phyloP scores from a whole-genome alignment of 2,888 invertebrate species.

The Prostheceraeus crozeri region DNA sequence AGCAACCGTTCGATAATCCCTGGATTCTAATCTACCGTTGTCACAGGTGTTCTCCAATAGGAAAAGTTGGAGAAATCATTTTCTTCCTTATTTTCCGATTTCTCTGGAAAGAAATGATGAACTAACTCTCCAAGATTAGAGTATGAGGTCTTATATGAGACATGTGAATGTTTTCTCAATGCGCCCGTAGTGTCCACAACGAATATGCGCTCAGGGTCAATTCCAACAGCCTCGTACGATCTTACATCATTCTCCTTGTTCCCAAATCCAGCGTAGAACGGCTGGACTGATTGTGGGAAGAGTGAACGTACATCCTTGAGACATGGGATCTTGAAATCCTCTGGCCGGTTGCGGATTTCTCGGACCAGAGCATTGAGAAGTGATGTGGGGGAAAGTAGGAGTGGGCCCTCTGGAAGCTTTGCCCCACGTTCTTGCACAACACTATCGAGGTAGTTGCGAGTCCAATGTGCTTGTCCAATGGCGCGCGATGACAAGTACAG shows the following conservation, averaged over 20 bases:
- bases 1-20: no score
- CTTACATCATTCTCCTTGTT: constrained; percentile 95
- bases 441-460: constrained; percentile 85
- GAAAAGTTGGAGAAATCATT: constrained; percentile 16
- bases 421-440: constrained; percentile 80
- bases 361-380: constrained; percentile 88
- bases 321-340: constrained; percentile 97
- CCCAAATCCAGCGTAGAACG: constrained; percentile 98
- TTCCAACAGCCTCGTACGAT: constrained; percentile 90
- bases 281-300: constrained; percentile 77
- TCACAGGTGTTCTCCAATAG: no score
- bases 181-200: constrained; percentile 95
- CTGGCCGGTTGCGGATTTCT: constrained; percentile 96
- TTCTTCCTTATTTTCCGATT: constrained; percentile 7
- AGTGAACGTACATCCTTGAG: constrained; percentile 86
- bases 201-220: constrained; percentile 89
- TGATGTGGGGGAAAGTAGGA: constrained; percentile 91
- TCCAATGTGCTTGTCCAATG: constrained; percentile 75
- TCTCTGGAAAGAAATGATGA: constrained; percentile 80
- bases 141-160: no score
- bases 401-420: constrained; percentile 86
- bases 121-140: constrained; percentile 84
- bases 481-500: constrained; percentile 93
- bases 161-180: no score
- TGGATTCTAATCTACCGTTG: no score